Evolutionary conservation across 2,113 vertebrate species (phyloP).

Genomic region (Mystacornis crossleyi): DNA sequence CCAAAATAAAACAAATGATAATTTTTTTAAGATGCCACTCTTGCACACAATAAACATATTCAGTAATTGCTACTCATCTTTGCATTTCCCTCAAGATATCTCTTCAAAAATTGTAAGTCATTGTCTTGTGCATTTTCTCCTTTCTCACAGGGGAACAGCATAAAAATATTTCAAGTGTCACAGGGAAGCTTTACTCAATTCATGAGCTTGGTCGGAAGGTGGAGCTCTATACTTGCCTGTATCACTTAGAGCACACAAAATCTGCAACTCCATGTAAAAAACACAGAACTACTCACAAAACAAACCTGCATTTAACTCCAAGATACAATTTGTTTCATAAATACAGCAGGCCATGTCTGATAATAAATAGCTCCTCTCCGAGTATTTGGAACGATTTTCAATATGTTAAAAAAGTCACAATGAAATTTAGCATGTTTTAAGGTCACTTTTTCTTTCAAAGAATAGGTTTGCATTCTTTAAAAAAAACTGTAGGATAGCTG

Average conservation of each 20-base stretch:
- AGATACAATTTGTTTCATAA: conserved; percentile 51
- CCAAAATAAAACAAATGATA: neutral
- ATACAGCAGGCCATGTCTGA: conserved; percentile 16
- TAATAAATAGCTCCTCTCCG: neutral
- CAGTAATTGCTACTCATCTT: neutral
- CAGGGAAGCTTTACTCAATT: conserved; percentile 27
- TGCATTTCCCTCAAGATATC: neutral
- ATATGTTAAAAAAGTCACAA: neutral
- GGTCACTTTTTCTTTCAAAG: neutral
- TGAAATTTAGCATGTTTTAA: neutral
- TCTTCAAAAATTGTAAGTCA: neutral
- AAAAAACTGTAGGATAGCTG: neutral
- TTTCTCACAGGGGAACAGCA: neutral
- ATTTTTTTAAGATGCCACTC: neutral
- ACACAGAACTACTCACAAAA: conserved; percentile 52
- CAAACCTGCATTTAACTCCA: conserved; percentile 51
- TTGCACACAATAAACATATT: neutral
- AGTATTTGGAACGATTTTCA: neutral
- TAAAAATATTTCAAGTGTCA: neutral
- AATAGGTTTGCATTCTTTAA: neutral
- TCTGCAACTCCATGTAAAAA: conserved; percentile 21
- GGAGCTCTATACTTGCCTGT: conserved; percentile 78
- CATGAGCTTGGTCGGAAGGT: conserved; percentile 71
- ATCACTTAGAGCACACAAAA: neutral
- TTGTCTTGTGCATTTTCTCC: neutral